Percentiles rank a stretch among this genome's conserved stretches.
These are phyloP conservation scores for Xanthia icteritia DNA, from an alignment of 2,888 invertebrate species.

Conservation along the genomic window DNA sequence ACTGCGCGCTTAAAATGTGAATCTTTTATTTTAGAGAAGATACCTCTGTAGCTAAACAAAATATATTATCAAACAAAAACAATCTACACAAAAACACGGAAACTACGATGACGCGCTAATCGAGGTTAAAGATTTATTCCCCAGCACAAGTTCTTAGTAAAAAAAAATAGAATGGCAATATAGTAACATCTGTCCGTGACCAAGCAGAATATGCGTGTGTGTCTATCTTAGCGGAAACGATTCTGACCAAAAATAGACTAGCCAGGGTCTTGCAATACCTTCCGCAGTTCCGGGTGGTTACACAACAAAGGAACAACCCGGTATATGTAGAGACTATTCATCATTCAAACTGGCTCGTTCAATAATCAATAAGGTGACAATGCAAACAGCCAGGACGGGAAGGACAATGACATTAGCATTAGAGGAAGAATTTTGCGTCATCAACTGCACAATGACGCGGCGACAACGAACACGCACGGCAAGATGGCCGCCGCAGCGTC, in stretches of 20 bases:
- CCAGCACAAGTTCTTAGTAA: conserved; percentile 69
- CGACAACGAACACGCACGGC: conserved; percentile 84
- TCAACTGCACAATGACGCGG: conserved; percentile 85
- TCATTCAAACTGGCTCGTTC: conserved; percentile 59
- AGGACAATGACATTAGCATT: conserved; percentile 88
- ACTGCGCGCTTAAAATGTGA: conserved; percentile 19
- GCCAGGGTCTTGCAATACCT: conserved; percentile 84
- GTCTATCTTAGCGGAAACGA: conserved; percentile 79
- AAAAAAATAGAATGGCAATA: conserved; percentile 67
- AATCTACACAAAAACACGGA: conserved; percentile 74
- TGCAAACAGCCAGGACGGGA: conserved; percentile 72
- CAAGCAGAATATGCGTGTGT: conserved; percentile 65
- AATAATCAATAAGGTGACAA: conserved; percentile 72
- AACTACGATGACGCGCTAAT: conserved; percentile 70
- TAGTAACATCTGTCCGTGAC: conserved; percentile 61
- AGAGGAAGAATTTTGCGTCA: conserved; percentile 85
- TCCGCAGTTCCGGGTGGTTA: conserved; percentile 85
- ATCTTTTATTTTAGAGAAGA: conserved; percentile 22
- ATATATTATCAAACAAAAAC: conserved; percentile 72
- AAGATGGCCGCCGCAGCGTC: conserved; percentile 89
- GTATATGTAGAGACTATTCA: conserved; percentile 56
- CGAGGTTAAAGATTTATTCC: conserved; percentile 77
- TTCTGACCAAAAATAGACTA: conserved; percentile 86
- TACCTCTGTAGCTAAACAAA: conserved; percentile 24
- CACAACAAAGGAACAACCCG: conserved; percentile 77